Base-by-base conservation (phyloP, 2,888 invertebrate genomes). In the Andricus curvator region DNA sequence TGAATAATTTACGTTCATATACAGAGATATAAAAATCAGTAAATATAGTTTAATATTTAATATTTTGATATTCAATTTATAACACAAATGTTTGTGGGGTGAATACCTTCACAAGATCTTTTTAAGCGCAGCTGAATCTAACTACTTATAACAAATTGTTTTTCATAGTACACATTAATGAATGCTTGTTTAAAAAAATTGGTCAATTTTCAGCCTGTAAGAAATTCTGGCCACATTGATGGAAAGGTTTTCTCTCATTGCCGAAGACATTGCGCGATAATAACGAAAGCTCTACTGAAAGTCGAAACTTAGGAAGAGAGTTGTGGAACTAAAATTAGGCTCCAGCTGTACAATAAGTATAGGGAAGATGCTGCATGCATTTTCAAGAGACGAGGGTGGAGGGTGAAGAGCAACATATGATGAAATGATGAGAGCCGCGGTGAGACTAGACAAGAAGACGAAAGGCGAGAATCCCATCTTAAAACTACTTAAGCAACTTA, bases 401-500 rank as follows among this genome's bases (percentile, higher is more conserved):
- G 56, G 6, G 4, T 9, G 56, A n/a, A 22, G 41, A 5, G 44
- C 44, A 68, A 68, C 68, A 68, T 68, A 68, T 68, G 68, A 44
- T 48, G 44, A 44, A 48, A 68, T 68, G 68, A 68, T 68, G 44
- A 68, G 48, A 68, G 9, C 15, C 44, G 68, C 22, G 68, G 68
- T 68, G 48, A 68, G 48, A 68, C 68, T 68, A 68, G 48, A 44
- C 44, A 44, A 68, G 68, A 44, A 68, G 68, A 44, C 68, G 44
- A 68, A 67, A 41, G 37, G 67, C 67, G 41, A 67, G 44, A 68
- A 48, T 44, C 68, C 68, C 68, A 68, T 68, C 85, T 82, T 82
- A 48, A 83, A 88, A 87, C 88, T 87, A 88, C 86, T 86, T 86
- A 85, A 83, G 82, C 87, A 89, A 86, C 89, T 84, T 78, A 83